A percentile compares a stretch with the other conserved stretches of the same genome.
Evolutionary conservation across 2,113 vertebrate genomes (phyloP).

Genomic region (Oryzias melastigma): DNA sequence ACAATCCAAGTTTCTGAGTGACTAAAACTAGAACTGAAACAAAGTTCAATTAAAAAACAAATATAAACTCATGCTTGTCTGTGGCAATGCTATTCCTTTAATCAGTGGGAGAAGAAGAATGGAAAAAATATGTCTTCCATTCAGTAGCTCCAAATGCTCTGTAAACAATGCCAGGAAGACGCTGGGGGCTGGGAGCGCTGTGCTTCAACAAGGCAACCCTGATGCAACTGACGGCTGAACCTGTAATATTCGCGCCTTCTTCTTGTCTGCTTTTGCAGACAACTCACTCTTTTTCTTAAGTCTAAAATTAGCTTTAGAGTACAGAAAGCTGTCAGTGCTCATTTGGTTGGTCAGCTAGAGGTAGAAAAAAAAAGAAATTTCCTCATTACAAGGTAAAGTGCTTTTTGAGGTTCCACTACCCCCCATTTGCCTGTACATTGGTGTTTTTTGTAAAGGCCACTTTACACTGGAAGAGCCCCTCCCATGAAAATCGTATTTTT

Average conservation of each 20-base stretch:
- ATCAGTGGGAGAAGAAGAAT: constrained; percentile 27
- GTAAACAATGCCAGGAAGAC: constrained; percentile 65
- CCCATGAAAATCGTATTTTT: no score
- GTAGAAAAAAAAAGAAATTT: constrained; percentile 51
- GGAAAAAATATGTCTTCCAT: constrained; percentile 45
- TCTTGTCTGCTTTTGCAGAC: constrained; percentile 31
- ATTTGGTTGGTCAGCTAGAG: constrained; percentile 55
- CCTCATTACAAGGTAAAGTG: constrained; percentile 53
- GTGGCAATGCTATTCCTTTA: constrained; percentile 22
- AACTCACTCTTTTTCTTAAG: constrained; percentile 45
- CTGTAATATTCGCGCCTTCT: constrained; percentile 46
- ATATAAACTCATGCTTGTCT: constrained; percentile 4
- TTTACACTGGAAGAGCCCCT: constrained; percentile 13
- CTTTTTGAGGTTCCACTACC: constrained; percentile 58
- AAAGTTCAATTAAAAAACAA: not conserved
- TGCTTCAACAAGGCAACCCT: constrained; percentile 45
- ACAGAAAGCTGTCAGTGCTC: constrained; percentile 46
- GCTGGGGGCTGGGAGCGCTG: constrained; percentile 36
- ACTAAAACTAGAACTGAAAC: not conserved
- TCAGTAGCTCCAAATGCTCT: constrained; percentile 44
- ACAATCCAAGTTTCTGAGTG: constrained; percentile 2
- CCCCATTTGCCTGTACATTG: constrained; percentile 43
- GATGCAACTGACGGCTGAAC: constrained; percentile 44
- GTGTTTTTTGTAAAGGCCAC: constrained; percentile 28
- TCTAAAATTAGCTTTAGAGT: constrained; percentile 60